phyloP scores from a whole-genome alignment of 2,113 vertebrate genomes.

The Galeopterus variegatus region DNA sequence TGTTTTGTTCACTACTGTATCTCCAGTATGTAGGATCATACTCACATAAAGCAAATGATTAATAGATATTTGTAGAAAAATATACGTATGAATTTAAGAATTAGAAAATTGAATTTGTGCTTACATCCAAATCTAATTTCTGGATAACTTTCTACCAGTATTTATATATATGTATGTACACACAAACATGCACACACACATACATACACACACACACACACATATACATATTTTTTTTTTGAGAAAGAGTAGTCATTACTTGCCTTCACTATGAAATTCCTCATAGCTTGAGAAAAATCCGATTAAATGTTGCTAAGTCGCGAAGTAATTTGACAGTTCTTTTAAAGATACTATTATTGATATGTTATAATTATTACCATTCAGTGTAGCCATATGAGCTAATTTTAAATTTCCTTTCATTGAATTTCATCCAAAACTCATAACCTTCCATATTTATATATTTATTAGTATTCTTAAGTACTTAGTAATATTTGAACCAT shows the following conservation, averaged over 20 bases:
- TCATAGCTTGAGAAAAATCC: conserved; percentile 30
- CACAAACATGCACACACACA: too few species aligned
- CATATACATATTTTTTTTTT: background rate
- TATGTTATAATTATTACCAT: conserved; percentile 60
- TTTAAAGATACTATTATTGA: conserved; percentile 40
- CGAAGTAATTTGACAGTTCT: conserved; percentile 62
- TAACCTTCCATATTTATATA: conserved; percentile 41
- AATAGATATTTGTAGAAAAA: background rate
- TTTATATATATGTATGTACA: accelerated
- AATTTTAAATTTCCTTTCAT: conserved; percentile 59
- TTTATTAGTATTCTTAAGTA: conserved; percentile 64
- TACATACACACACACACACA: too few species aligned
- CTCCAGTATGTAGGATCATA: background rate
- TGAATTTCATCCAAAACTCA: conserved; percentile 30
- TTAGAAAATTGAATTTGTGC: background rate
- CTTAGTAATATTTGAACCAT: conserved; percentile 45
- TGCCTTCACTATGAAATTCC: conserved; percentile 36
- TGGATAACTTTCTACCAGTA: background rate
- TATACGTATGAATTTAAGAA: background rate
- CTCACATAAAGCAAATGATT: background rate
- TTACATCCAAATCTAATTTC: background rate
- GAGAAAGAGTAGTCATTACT: background rate
- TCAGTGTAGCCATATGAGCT: conserved; percentile 55
- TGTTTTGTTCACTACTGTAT: background rate
- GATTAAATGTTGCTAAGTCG: conserved; percentile 72